A percentile compares a stretch with the other conserved stretches of the same genome.
Evolutionary conservation across 2,113 vertebrate species (phyloP).

Genomic region (Nymphicus hollandicus): DNA sequence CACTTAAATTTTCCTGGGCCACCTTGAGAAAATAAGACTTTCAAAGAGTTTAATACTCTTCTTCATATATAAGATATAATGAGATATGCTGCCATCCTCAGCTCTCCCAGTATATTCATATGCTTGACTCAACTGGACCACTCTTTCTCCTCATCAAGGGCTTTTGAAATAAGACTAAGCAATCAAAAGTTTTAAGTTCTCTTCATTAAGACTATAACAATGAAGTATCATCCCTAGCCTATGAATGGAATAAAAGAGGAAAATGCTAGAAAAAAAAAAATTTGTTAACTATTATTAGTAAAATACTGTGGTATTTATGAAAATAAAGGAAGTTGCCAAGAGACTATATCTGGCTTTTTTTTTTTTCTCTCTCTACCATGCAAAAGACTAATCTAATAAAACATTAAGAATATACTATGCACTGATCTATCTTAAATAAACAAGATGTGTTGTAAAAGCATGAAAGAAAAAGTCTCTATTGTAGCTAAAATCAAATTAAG

Average conservation of each 20-base stretch:
- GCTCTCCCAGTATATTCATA: not conserved
- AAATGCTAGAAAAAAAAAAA: not conserved
- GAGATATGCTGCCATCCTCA: not conserved
- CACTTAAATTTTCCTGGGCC: not conserved
- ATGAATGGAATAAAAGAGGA: not conserved
- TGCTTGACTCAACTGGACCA: not conserved
- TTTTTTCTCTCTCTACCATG: not conserved
- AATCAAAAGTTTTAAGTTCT: not conserved
- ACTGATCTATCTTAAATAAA: constrained; percentile 28
- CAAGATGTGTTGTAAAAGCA: not conserved
- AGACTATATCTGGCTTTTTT: not conserved
- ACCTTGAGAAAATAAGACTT: not conserved
- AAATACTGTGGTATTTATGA: not conserved
- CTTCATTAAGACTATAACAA: not conserved
- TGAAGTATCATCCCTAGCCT: not conserved
- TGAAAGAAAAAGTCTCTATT: not conserved
- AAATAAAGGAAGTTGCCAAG: not conserved
- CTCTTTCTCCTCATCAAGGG: not conserved
- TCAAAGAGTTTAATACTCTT: not conserved
- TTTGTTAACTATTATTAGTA: not conserved
- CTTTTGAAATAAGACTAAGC: not conserved
- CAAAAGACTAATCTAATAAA: constrained; percentile 3
- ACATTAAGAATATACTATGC: not conserved
- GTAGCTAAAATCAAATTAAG: constrained; percentile 32
- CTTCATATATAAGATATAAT: not conserved